Percentiles rank a stretch among this genome's conserved stretches.
These are phyloP conservation scores for Porphyrio hochstetteri DNA, from an alignment of 2,113 vertebrate species.

Conservation along the genomic window DNA sequence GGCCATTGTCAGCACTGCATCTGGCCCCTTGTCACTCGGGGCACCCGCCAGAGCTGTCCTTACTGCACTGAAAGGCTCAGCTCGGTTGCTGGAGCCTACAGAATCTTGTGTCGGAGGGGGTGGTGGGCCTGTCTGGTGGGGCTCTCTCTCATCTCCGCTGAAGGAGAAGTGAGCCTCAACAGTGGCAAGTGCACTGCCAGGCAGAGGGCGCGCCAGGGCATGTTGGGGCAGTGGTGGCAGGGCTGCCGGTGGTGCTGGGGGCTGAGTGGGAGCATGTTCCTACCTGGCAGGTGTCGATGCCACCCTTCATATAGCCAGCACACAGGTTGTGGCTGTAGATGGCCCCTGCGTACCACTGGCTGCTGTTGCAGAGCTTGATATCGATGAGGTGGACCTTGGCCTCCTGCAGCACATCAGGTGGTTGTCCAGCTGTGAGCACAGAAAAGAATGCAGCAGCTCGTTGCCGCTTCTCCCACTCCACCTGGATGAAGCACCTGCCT, in stretches of 20 bases:
- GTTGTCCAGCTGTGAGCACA: not conserved
- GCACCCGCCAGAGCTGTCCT: not conserved
- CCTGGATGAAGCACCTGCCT: not conserved
- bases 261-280: not conserved
- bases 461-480: not conserved
- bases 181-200: not conserved
- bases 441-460: rapidly evolving
- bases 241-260: not conserved
- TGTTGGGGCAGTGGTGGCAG: not conserved
- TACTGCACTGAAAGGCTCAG: not conserved
- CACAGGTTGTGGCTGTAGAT: no score
- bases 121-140: not conserved
- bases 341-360: no score
- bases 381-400: not conserved
- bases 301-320: no score
- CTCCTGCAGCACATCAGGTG: not conserved
- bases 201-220: not conserved
- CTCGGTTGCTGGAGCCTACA: not conserved
- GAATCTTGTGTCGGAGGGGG: not conserved
- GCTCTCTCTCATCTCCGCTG: not conserved
- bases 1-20: not conserved
- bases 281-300: no score
- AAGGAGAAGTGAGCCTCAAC: not conserved
- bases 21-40: not conserved
- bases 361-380: not conserved